Base-by-base conservation (phyloP, 37 sponge, comb jelly and placozoan genomes). In the Amphimedon queenslandica region DNA sequence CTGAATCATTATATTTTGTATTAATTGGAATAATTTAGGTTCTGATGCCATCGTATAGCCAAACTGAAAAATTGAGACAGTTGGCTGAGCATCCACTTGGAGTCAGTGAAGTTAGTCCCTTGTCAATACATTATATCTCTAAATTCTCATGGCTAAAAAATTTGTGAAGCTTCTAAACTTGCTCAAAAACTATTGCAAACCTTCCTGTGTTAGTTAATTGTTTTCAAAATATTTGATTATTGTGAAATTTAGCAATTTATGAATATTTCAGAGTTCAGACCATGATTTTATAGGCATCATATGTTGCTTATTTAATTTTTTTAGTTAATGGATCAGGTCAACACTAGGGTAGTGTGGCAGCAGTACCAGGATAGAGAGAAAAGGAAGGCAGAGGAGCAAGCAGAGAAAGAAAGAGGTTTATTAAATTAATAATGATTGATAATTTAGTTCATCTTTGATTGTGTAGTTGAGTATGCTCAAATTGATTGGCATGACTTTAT, bases 401-500 rank as follows among this genome's bases (percentile, higher is more conserved):
- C 67, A 25, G 98, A 97, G 67, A 87, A 80, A 58, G 91, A 97
- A 71, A 77, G 94, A 75, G 79, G 96, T 94, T 8, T 47, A 69
- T 61, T 37, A 20, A 51, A 20, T n/a, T n/a, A 16, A 6, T 24
- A 23, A 42, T 10, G 3, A 1, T 4, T 80, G 40, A 11, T 39
- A 34, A 8, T 32, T 4, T 1, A 13, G 58, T 40, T 57, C 20
- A 30, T 40, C 13, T 32, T 24, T 75, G 76, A 1, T 64, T 64
- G 55, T 64, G 66, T 37, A 94, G 97, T 93, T 67, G 91, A 94
- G 80, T 96, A 94, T 70, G 90, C 97, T 60, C 84, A 83, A 41
- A 88, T 97, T 68, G 98, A 91, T 73, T 97, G 98, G 98, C 98
- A 97, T 58, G 98, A 97, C 83, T 97, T 97, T 81, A 92, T 97